phyloP scores from a whole-genome alignment of 2,797 vertebrate species.

The Anniella stebbinsi region DNA sequence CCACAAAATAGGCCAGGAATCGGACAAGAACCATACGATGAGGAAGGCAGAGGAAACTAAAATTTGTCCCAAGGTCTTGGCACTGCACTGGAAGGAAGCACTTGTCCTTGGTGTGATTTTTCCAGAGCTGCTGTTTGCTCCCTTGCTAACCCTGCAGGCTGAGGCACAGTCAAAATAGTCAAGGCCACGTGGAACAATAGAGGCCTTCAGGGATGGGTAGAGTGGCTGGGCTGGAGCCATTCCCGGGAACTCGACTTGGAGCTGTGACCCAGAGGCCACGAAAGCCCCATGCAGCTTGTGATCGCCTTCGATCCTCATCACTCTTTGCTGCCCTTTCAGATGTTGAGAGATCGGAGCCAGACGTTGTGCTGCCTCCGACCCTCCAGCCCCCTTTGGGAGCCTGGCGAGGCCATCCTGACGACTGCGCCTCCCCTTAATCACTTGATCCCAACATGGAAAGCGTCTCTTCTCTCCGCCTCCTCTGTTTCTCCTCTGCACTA shows the following conservation, averaged over 20 bases:
- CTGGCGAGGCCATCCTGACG: neutral
- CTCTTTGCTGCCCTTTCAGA: slow-evolving; percentile 84
- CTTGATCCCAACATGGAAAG: too few species aligned
- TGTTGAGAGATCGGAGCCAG: slow-evolving; percentile 44
- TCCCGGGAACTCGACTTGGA: neutral
- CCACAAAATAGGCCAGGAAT: neutral
- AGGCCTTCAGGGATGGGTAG: neutral
- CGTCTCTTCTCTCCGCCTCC: too few species aligned
- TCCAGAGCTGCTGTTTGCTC: neutral
- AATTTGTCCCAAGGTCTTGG: neutral
- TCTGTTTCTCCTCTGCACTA: slow-evolving; percentile 62
- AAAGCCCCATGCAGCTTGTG: slow-evolving; percentile 80
- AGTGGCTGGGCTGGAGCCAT: neutral
- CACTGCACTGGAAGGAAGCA: neutral
- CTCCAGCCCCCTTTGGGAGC: too few species aligned
- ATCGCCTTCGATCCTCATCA: slow-evolving; percentile 83
- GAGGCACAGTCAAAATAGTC: neutral
- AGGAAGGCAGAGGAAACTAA: too few species aligned
- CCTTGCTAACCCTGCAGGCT: neutral
- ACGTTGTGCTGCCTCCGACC: slow-evolving; percentile 52
- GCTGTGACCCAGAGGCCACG: slow-evolving; percentile 60
- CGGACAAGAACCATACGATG: too few species aligned
- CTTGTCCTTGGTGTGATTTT: neutral
- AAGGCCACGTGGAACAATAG: neutral
- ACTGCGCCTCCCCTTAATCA: too few species aligned